Evolutionary conservation across 2,888 invertebrate genomes (phyloP), one percentile per base, ranked within the genome.

Genomic region (Mesochorus sp.): DNA sequence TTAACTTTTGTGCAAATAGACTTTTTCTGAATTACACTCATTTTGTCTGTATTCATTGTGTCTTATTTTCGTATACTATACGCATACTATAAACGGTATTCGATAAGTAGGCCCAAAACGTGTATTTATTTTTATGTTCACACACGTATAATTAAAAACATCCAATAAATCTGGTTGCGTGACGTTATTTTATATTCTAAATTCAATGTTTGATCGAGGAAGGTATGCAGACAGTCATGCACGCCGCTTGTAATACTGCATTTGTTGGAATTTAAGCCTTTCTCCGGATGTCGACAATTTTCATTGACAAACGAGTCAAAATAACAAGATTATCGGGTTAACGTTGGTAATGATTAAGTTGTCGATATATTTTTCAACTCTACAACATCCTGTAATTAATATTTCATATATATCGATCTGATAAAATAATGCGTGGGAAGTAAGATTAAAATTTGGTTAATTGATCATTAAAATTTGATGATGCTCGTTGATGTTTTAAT

Each of bases 201-300:
- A n/a, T 37, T 10, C 26, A 31, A 55, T 17, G 26, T 39, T 61
- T 31, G 49, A 34, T 53, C 8, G 26, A 6, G 47, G 12, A 51
- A n/a, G n/a, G n/a, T 61, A 37, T 21, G 51, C 14, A 44, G 75
- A 26, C 53, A 19, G 37, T 12, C n/a, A n/a, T n/a, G n/a, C 19
- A 3, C 64, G 44, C 5, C 12, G 3, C 10, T 49, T 3, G 47
- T 5, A 10, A 1, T n/a, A n/a, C 21, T 2, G 4, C 24, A 10
- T 42, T 26, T n/a, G 28, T 26, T 26, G 61, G 51, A 68, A 75
- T 75, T 68, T 39, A 28, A 49, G 28, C 39, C 70, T 76, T 70
- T 64, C 68, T 49, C 76, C 70, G 76, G 76, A 70, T 70, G 64
- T 57, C 49, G 76, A 57, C 57, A 64, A 70, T 76, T 64, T 26